Conservation (phyloP, 2,888 invertebrate genomes). For the Andricus curvator region DNA sequence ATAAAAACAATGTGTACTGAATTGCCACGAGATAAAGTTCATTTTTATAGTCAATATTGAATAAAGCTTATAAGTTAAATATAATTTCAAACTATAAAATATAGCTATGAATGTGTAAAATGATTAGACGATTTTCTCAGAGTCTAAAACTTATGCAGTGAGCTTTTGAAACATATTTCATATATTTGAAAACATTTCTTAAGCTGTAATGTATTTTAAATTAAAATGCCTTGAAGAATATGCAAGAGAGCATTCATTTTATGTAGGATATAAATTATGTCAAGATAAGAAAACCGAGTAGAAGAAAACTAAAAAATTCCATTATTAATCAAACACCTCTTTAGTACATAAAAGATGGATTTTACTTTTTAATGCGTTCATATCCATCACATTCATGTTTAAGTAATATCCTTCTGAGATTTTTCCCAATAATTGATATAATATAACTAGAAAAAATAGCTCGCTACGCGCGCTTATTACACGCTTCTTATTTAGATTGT, state of each 20-base stretch:
- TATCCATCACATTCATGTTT: not conserved
- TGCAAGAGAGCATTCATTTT: not conserved
- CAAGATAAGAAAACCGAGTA: not conserved
- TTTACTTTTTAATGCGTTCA: not conserved
- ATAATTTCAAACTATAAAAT: not conserved
- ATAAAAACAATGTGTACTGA: too few relatives aligned
- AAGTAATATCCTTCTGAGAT: not conserved
- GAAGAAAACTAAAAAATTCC: not conserved
- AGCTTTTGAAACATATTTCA: not conserved
- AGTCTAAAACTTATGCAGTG: not conserved
- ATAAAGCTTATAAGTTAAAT: not conserved
- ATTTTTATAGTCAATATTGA: not conserved
- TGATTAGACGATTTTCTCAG: not conserved
- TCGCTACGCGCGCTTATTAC: too few relatives aligned
- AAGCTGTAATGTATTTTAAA: not conserved
- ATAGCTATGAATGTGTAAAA: not conserved
- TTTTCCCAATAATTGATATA: too few relatives aligned
- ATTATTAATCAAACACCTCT: not conserved
- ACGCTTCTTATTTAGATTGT: too few relatives aligned
- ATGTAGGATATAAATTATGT: not conserved
- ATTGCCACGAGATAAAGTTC: too few relatives aligned
- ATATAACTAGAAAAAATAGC: too few relatives aligned
- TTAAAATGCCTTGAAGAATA: not conserved
- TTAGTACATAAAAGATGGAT: not conserved
- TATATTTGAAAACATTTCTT: not conserved